Conservation (phyloP, 1,140 invertebrate species). For the Diprion similis region DNA sequence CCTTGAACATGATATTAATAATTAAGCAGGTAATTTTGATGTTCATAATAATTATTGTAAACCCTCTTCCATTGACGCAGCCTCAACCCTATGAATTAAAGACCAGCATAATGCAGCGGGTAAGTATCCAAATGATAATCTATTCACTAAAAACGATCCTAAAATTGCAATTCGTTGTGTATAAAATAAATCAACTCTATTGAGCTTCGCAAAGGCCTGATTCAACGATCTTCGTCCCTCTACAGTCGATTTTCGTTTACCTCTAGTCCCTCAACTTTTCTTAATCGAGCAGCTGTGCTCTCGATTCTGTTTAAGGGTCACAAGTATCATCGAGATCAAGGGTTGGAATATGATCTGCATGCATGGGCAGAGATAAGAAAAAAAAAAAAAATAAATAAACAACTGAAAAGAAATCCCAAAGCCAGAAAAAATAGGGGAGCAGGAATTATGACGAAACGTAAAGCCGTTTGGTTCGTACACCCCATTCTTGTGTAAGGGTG, state of each 20-base stretch:
- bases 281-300: not conserved
- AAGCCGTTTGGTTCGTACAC: not conserved
- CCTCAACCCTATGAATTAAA: not conserved
- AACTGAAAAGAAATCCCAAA: not conserved
- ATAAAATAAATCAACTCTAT: not conserved
- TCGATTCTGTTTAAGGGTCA: not conserved
- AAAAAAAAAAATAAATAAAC: not conserved
- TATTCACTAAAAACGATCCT: not conserved
- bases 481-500: not conserved
- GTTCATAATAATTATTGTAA: not conserved
- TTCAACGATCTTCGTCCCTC: too few species aligned
- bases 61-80: not conserved
- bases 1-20: too few species aligned
- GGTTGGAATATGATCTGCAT: not conserved
- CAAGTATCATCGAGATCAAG: not conserved
- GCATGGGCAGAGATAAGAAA: not conserved
- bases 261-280: not conserved
- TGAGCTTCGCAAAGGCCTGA: too few species aligned
- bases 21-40: too few species aligned
- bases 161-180: not conserved
- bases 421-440: too few species aligned
- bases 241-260: not conserved
- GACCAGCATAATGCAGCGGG: not conserved
- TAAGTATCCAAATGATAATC: not conserved
- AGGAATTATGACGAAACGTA: not conserved